Percentiles rank a stretch among this genome's conserved stretches.
phyloP scores from a whole-genome alignment of 2,797 vertebrate species.

The Gambusia yucatana region DNA sequence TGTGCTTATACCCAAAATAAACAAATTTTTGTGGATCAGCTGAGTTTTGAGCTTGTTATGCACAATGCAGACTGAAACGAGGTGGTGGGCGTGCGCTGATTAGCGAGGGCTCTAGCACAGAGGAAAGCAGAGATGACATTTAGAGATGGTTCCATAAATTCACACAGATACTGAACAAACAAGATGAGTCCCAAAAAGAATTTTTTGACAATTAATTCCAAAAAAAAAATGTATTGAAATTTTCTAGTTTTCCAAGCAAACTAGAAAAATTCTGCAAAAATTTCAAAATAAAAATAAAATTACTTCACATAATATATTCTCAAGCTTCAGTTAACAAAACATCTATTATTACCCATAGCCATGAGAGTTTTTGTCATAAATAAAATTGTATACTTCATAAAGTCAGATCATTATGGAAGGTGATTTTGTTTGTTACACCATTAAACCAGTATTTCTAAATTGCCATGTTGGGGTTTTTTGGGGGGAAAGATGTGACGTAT shows the following conservation, averaged over 20 bases:
- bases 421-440: not conserved
- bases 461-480: not conserved
- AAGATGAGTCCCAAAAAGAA: not conserved
- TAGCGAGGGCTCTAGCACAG: conserved; percentile 10
- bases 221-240: no score
- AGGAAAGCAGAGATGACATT: conserved; percentile 28
- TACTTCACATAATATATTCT: not conserved
- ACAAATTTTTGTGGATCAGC: conserved; percentile 8
- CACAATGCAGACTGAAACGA: conserved; percentile 20
- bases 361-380: not conserved
- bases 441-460: not conserved
- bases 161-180: conserved; percentile 7
- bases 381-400: not conserved
- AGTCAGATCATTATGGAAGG: not conserved
- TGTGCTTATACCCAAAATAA: conserved; percentile 22
- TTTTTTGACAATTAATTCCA: not conserved
- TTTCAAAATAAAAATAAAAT: not conserved
- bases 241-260: not conserved
- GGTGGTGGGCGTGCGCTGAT: conserved; percentile 15
- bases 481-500: not conserved
- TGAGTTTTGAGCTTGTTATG: conserved; percentile 7
- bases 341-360: not conserved
- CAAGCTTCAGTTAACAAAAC: not conserved
- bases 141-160: conserved; percentile 22
- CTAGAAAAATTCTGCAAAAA: not conserved